Evolutionary conservation across 2,797 vertebrate genomes (phyloP), one percentile per base, ranked within the genome.

Genomic region (Chaetodon trifasciatus): DNA sequence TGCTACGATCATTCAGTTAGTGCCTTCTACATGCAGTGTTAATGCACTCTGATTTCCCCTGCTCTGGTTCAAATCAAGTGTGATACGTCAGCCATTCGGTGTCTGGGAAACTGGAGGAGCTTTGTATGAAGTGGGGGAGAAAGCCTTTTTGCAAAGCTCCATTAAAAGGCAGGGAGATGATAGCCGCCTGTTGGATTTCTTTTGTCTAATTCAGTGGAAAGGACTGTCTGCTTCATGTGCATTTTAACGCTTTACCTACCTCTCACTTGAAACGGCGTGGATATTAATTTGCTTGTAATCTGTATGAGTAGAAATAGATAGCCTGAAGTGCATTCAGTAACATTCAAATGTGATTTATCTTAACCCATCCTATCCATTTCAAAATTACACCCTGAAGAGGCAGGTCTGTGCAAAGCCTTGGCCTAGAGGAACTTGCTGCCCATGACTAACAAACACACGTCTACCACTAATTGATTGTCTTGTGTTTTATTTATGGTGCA

Each of bases 381-480:
- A 68, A 87, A 93, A 94, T 84, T 72, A 84, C 89, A 90, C 90
- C 91, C 88, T 73, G 84, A 93, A 94, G 92, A 95, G 86, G 87
- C 89, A 75, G 89, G 81, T 80, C 78, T 86, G 87, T 85, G 91
- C 85, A 86, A 79, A 92, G 83, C 83, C 83, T 64, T 87, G 90
- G 92, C 95, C 94, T 84, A 85, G 81, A 94, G 93, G 89, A 95
- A 85, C 88, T 82, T 81, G 85, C 93, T 90, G 91, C 86, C 93
- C 92, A 86, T 92, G 93, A 94, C 94, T 93, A 94, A 96, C 95
- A 94, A 95, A 95, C 90, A 95, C 93, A 92, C 90, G 85, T 93
- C 94, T 89, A 85, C 80, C 67, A 60, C 94, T 96, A 96, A 96
- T 96, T 96, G 95, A 96, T 96, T 96, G 94, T 95, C 93, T 94